A percentile compares a stretch with the other conserved stretches of the same genome.
These are phyloP conservation scores for Drosophila erecta DNA, from an alignment of 1,140 invertebrate genomes.

Conservation along the genomic window DNA sequence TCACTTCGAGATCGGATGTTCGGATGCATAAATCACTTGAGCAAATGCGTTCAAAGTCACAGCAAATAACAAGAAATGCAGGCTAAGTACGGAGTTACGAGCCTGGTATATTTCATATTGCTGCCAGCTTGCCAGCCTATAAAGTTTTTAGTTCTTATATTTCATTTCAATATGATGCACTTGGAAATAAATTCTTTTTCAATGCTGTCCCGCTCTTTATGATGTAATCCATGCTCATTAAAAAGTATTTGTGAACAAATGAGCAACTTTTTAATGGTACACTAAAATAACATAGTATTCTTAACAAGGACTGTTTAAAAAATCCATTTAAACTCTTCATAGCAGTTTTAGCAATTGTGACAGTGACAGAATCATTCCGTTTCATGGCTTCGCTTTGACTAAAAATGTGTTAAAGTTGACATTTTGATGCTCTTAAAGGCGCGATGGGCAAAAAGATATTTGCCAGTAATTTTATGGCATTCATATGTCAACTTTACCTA, in stretches of 20 bases:
- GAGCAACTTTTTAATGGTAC: not conserved
- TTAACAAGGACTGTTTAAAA: too few species aligned
- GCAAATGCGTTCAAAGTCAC: conserved; percentile 75
- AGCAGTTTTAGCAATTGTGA: not conserved
- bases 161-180: too few species aligned
- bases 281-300: not conserved
- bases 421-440: not conserved
- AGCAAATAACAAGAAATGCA: conserved; percentile 32
- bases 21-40: conserved; percentile 64
- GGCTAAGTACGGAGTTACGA: not conserved
- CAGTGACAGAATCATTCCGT: not conserved
- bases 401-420: conserved; percentile 1
- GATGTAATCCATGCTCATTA: too few species aligned
- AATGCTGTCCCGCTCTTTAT: too few species aligned
- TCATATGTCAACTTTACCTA: not conserved
- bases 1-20: conserved; percentile 29
- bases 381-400: not conserved
- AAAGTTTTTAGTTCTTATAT: too few species aligned
- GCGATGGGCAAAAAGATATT: not conserved
- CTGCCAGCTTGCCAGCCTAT: not conserved
- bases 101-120: not conserved
- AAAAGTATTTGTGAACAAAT: not conserved
- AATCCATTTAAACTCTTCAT: not conserved
- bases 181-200: too few species aligned
- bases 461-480: not conserved